phyloP scores from a whole-genome alignment of 64 coral and sea anemone genomes.

The Stylophora pistillata region DNA sequence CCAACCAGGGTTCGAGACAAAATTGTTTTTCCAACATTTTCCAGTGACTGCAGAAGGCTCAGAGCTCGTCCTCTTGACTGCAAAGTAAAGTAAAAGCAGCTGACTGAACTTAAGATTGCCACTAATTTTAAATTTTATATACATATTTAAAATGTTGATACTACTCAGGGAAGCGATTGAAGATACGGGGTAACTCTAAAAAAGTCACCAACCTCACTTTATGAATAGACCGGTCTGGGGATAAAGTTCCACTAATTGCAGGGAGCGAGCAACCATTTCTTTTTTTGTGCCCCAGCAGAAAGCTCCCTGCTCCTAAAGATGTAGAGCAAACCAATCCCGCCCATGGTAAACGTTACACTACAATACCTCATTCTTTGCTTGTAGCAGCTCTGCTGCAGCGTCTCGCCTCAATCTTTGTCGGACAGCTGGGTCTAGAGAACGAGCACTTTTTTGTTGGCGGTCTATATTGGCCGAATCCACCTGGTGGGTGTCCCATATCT shows the following conservation, averaged over 20 bases:
- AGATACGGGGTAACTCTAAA: too few relatives aligned
- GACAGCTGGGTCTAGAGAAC: not conserved
- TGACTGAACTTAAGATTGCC: too few relatives aligned
- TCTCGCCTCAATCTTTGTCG: not conserved
- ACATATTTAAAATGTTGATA: too few relatives aligned
- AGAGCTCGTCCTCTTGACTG: not conserved
- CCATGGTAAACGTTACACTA: not conserved
- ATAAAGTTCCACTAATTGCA: too few relatives aligned
- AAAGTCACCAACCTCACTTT: too few relatives aligned
- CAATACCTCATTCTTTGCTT: not conserved
- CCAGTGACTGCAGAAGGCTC: not conserved
- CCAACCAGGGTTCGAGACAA: conserved; percentile 39
- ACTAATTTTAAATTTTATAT: too few relatives aligned
- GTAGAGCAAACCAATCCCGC: too few relatives aligned
- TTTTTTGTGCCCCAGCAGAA: not conserved
- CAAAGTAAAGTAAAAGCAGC: not conserved
- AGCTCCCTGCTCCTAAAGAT: not conserved
- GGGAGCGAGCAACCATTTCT: too few relatives aligned
- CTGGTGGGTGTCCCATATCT: too few relatives aligned
- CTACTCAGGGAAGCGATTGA: too few relatives aligned
- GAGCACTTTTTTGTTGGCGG: not conserved
- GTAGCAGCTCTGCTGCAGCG: not conserved
- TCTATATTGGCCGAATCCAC: not conserved
- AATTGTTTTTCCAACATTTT: conserved; percentile 18
- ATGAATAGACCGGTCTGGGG: too few relatives aligned